A percentile compares a stretch with the other conserved stretches of the same genome.
phyloP scores from a whole-genome alignment of 2,888 invertebrate species.

The Lasioglossum villosulum region DNA sequence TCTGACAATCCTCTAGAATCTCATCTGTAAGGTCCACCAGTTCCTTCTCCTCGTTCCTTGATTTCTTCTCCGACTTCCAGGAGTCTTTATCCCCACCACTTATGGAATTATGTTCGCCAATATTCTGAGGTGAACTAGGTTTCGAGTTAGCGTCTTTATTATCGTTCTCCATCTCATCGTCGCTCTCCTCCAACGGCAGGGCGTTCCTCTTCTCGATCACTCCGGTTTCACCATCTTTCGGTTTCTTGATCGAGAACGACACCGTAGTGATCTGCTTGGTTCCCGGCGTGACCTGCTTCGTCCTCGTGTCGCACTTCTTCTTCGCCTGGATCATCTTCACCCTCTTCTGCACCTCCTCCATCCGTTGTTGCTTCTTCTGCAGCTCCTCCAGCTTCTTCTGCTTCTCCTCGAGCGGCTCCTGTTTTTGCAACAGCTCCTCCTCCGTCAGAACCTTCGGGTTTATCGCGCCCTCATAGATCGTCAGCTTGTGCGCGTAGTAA shows the following conservation, averaged over 20 bases:
- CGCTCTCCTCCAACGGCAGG: constrained; percentile 90
- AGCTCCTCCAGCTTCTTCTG: constrained; percentile 82
- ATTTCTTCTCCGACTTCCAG: constrained; percentile 72
- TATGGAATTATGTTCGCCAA: constrained; percentile 33
- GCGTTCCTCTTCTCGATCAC: constrained; percentile 89
- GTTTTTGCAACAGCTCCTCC: constrained; percentile 81
- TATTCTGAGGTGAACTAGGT: constrained; percentile 71
- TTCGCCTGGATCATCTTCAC: constrained; percentile 83
- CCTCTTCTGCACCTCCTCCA: constrained; percentile 83
- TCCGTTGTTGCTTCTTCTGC: constrained; percentile 82
- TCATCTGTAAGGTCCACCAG: constrained; percentile 83
- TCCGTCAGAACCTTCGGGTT: constrained; percentile 81
- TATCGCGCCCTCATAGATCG: constrained; percentile 83
- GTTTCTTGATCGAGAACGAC: constrained; percentile 93
- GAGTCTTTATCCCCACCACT: constrained; percentile 59
- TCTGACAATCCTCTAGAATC: constrained; percentile 81
- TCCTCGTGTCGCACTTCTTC: constrained; percentile 78
- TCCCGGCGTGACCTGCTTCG: constrained; percentile 71
- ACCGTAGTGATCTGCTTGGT: constrained; percentile 86
- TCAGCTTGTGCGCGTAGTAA: constrained; percentile 91
- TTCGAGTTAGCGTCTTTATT: constrained; percentile 78
- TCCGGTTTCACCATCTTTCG: constrained; percentile 89
- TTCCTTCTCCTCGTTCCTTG: constrained; percentile 81
- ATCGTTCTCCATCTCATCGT: constrained; percentile 79
- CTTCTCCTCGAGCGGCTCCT: constrained; percentile 81